Base-by-base conservation (phyloP, 2,113 vertebrate species). In the Oryzias melastigma region DNA sequence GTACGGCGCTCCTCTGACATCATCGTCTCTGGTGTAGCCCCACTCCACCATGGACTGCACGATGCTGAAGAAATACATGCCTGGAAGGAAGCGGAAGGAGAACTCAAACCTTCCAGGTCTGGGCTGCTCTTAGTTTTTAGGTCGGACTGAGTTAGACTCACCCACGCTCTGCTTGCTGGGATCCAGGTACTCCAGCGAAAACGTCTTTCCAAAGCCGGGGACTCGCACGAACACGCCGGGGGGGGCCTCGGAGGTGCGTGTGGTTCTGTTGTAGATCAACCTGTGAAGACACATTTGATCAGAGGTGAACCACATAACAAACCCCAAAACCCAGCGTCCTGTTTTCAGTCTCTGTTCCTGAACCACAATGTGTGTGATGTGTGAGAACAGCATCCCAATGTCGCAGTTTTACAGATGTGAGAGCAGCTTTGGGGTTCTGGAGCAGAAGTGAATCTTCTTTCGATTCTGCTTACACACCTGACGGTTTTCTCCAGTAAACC, bases 1-100 rank as follows among this genome's bases (percentile, higher is more conserved):
- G 8, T 99, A 99, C 5, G 97, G 97, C 1, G 97, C 97, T 25
- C 95, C 97, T 86, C 91, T 93, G 22, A 99, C 83, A 35, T 98
- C 94, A 63, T 91, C 90, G 16, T 93, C 94, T 67, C 95, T 91
- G 40, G 85, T 93, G 81, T 99, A 99, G 65, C 97, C 97, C 94
- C 93, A 95, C 0, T 92, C 89, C 45, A 94, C 94, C 67, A 99
- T 85, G 17, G 88, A 90, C 68, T 99, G 93, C 56, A 96, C 97
- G 77, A 99, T 89, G 41, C 90, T 93, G 42, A 95, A 94, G 71
- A 98, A 99, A 89, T 99, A 99, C 74, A 94, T 95, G 64, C 97
- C 97, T 99, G 80, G 1, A 71, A 77, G 17, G 7, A 49, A n/a
- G n/a, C 44, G 8, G 44, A 4, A 18, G 44, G 44, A 35, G 10